These are phyloP conservation scores for Yponomeuta evonymella DNA, from an alignment of 2,888 invertebrate species.

Conservation along the genomic window DNA sequence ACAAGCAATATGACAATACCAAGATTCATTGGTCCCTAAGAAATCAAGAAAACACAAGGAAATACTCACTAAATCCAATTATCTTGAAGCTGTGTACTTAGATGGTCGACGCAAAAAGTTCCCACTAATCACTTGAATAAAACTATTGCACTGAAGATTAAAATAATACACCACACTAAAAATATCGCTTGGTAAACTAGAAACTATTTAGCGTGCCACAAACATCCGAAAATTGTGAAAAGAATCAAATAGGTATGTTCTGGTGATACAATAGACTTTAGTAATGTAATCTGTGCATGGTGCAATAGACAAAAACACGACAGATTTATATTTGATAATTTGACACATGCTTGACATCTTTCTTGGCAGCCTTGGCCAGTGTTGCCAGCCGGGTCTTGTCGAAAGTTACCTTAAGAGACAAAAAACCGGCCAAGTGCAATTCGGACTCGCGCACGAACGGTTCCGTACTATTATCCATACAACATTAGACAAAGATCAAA, in stretches of 20 bases:
- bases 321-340: not conserved
- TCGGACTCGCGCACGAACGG: too few relatives aligned
- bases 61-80: constrained; percentile 30
- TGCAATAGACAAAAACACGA: not conserved
- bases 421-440: too few relatives aligned
- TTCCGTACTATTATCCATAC: too few relatives aligned
- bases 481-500: too few relatives aligned
- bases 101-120: not conserved
- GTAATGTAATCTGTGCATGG: too few relatives aligned
- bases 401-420: too few relatives aligned
- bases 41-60: constrained; percentile 18
- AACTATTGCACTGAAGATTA: not conserved
- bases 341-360: too few relatives aligned
- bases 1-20: not conserved
- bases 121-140: not conserved
- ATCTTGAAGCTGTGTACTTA: constrained; percentile 25
- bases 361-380: too few relatives aligned
- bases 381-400: too few relatives aligned
- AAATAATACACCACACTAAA: not conserved
- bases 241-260: not conserved
- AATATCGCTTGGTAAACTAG: not conserved
- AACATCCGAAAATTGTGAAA: not conserved
- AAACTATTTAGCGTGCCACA: not conserved
- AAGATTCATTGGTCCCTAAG: not conserved
- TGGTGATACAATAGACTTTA: not conserved